These are phyloP conservation scores for Platerodrilus igneus DNA, from an alignment of 2,888 invertebrate genomes.

Conservation along the genomic window DNA sequence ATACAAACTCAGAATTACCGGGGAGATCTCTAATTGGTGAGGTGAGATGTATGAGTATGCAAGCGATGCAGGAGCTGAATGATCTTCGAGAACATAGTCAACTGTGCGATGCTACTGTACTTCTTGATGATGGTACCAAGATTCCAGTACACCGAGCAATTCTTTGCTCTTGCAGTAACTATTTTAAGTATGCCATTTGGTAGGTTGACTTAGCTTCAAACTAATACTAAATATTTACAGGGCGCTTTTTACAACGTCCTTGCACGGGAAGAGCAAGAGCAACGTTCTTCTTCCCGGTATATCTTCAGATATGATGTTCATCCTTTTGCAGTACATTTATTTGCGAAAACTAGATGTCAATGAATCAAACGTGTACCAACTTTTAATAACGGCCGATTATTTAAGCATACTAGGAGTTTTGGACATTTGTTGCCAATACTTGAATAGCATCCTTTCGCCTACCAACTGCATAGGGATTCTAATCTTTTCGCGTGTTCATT, in stretches of 20 bases:
- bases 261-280: constrained; percentile 62
- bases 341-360: constrained; percentile 71
- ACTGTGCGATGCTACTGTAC: constrained; percentile 80
- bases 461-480: constrained; percentile 81
- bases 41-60: constrained; percentile 73
- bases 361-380: constrained; percentile 72
- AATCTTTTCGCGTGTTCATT: constrained; percentile 76
- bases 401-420: constrained; percentile 78
- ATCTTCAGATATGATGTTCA: constrained; percentile 68
- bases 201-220: background rate
- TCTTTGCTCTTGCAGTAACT: constrained; percentile 83
- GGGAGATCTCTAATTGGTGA: constrained; percentile 42
- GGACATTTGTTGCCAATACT: constrained; percentile 73
- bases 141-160: constrained; percentile 85
- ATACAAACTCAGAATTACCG: constrained; percentile 33
- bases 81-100: constrained; percentile 78
- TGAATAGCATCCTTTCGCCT: constrained; percentile 63
- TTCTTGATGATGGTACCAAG: constrained; percentile 73
- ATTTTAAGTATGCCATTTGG: constrained; percentile 68
- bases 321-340: constrained; percentile 82
- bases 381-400: constrained; percentile 84
- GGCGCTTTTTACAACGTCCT: constrained; percentile 76
- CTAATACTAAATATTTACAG: constrained; percentile 47
- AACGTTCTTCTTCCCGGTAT: constrained; percentile 75
- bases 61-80: constrained; percentile 79